Conservation (phyloP, 2,888 invertebrate genomes). For the Drosophila fungiperda region DNA sequence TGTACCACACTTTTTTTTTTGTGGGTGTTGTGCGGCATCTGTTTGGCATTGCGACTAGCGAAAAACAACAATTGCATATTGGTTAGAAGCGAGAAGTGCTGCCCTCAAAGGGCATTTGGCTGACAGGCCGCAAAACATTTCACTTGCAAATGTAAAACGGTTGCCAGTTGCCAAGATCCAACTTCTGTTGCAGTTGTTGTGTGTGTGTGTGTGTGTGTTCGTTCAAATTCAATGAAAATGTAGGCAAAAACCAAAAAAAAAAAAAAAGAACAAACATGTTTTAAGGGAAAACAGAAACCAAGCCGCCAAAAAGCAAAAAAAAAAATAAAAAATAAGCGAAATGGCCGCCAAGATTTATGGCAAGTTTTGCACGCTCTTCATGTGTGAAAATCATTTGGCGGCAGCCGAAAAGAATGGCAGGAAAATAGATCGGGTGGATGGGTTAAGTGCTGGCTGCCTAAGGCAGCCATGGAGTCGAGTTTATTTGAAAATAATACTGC, state of each 20-base stretch:
- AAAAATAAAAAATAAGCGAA: conserved; percentile 24
- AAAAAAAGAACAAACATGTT: conserved; percentile 5
- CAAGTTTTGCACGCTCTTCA: conserved; percentile 77
- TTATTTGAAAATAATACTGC: conserved; percentile 81
- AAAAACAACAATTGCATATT: conserved; percentile 60
- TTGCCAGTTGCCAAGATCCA: conserved; percentile 37
- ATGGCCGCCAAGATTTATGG: conserved; percentile 69
- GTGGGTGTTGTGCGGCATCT: conserved; percentile 22
- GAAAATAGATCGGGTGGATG: conserved; percentile 1
- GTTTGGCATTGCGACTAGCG: conserved; percentile 15
- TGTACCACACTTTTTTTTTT: too few species aligned
- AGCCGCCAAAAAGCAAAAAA: conserved; percentile 12
- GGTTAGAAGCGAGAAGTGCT: conserved; percentile 50
- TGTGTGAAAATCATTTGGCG: conserved; percentile 79
- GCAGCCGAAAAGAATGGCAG: conserved; percentile 25
- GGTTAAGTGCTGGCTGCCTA: conserved; percentile 42
- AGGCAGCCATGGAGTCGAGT: conserved; percentile 65
- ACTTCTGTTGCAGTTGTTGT: conserved; percentile 47
- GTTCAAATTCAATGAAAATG: conserved; percentile 71
- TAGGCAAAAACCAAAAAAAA: conserved; percentile 10
- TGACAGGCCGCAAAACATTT: conserved; percentile 70
- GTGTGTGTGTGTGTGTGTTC: conserved; percentile 24
- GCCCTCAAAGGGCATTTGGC: conserved; percentile 41
- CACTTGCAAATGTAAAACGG: conserved; percentile 72
- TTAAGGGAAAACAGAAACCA: conserved; percentile 13